Percentiles rank a stretch among this genome's conserved stretches.
These are phyloP conservation scores for Xylocopa sonorina DNA, from an alignment of 1,140 invertebrate genomes.

Conservation along the genomic window DNA sequence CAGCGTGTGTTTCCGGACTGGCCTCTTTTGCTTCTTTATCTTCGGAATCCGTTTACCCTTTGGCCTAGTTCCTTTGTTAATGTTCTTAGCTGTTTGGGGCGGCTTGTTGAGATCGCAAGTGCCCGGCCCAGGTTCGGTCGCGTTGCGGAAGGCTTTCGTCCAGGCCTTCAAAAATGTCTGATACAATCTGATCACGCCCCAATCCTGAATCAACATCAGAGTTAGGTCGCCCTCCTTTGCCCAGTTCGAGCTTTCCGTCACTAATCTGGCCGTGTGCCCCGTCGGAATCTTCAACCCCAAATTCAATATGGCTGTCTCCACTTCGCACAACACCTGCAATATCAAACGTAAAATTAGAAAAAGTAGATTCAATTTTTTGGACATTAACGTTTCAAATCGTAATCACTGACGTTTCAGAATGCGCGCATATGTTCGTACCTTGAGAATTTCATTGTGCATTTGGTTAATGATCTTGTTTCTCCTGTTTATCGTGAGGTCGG, in stretches of 20 bases:
- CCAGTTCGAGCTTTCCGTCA: conserved; percentile 76
- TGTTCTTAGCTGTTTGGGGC: conserved; percentile 48
- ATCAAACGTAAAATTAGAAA: background rate
- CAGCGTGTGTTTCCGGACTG: conserved; percentile 38
- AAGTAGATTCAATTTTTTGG: background rate
- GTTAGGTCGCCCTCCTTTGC: conserved; percentile 77
- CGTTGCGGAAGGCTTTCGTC: conserved; percentile 75
- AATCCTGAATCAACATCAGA: conserved; percentile 79
- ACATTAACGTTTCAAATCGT: background rate
- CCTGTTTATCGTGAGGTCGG: conserved; percentile 66
- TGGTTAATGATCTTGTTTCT: conserved; percentile 74
- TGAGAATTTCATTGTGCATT: conserved; percentile 76
- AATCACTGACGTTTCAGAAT: too few species aligned
- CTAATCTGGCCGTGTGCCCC: conserved; percentile 60
- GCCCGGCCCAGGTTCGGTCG: conserved; percentile 70
- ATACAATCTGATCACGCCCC: conserved; percentile 78
- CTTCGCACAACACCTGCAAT: conserved; percentile 80
- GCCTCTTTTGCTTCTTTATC: conserved; percentile 45
- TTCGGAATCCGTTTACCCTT: conserved; percentile 47
- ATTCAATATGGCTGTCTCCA: conserved; percentile 78
- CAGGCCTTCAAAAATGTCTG: conserved; percentile 79
- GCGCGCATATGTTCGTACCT: conserved; percentile 72
- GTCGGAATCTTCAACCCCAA: conserved; percentile 69
- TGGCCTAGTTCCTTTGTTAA: conserved; percentile 33
- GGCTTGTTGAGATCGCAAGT: conserved; percentile 69